Evolutionary conservation across 1,140 invertebrate species (phyloP), one percentile per base, ranked within the genome.

Genomic region (Drosophila nigromelanica): DNA sequence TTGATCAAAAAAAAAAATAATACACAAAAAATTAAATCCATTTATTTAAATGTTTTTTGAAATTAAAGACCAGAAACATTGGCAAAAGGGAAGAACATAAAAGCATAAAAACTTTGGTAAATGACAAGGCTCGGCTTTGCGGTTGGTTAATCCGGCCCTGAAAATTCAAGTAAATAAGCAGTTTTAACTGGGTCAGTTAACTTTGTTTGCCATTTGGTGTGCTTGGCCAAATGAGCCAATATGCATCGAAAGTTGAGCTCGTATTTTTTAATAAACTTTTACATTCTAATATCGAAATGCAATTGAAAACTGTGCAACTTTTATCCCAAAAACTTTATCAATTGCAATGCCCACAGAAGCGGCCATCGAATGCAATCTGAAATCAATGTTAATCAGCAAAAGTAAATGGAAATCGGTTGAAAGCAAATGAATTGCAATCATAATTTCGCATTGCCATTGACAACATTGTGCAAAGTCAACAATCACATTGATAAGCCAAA

Each of bases 191-290:
- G 82, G 82, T 87, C 82, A 87, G 18, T 39, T 60, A 63, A 82
- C 71, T 82, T 81, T 66, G 60, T 72, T 78, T 56, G 72, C 43
- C 72, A 67, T 76, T 64, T 55, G 45, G 39, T 70, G 45, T 14
- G 12, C 30, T 60, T 6, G 12, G 18, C 14, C 21, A 18, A 72
- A 72, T 72, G 62, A 70, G 78, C 63, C 70, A 75, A 87, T 81
- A 62, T 39, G 62, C 62, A 72, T 66, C 37, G 68, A 18, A 78
- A 87, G 63, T 75, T 51, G 35, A 18, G 45, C 33, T 67, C 52
- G 56, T 74, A 47, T 8, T 69, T 69, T 78, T 87, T 72, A 85
- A 74, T 76, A 71, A 85, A 68, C 68, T 78, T 86, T 83, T 67
- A 24, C 54, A 30, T 73, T 78, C 64, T 63, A 48, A 64, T 73